phyloP scores from a whole-genome alignment of 2,888 invertebrate species.

The Leptopilina drosophilae region DNA sequence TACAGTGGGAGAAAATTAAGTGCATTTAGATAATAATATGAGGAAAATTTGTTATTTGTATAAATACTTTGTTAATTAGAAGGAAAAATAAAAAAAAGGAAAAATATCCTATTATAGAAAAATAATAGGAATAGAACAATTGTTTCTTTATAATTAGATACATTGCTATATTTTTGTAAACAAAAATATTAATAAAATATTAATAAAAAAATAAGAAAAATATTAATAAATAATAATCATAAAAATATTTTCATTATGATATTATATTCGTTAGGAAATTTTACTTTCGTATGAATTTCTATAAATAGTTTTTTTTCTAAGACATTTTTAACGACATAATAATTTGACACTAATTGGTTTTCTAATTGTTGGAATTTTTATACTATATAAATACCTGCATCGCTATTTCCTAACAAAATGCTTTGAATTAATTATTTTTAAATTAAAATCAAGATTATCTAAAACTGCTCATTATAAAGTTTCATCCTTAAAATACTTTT shows the following conservation, averaged over 20 bases:
- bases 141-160: neutral
- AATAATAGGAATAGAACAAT: neutral
- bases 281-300: too few species aligned
- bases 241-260: neutral
- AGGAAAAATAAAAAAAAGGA: too few species aligned
- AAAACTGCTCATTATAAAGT: slow-evolving; percentile 20
- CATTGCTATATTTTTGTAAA: too few species aligned
- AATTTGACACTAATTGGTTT: neutral
- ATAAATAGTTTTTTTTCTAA: neutral
- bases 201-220: slow-evolving; percentile 1
- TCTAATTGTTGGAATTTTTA: neutral
- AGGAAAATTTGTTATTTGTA: too few species aligned
- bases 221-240: neutral
- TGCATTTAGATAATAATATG: too few species aligned
- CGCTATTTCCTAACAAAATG: neutral
- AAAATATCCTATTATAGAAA: too few species aligned
- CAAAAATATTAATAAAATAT: too few species aligned
- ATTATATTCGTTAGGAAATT: too few species aligned
- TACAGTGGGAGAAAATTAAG: too few species aligned
- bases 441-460: slow-evolving; percentile 12
- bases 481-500: neutral
- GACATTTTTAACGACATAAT: slow-evolving; percentile 7
- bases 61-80: too few species aligned
- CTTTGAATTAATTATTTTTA: neutral
- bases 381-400: neutral